Base-by-base conservation (phyloP, 2,113 vertebrate genomes). In the Ia io region DNA sequence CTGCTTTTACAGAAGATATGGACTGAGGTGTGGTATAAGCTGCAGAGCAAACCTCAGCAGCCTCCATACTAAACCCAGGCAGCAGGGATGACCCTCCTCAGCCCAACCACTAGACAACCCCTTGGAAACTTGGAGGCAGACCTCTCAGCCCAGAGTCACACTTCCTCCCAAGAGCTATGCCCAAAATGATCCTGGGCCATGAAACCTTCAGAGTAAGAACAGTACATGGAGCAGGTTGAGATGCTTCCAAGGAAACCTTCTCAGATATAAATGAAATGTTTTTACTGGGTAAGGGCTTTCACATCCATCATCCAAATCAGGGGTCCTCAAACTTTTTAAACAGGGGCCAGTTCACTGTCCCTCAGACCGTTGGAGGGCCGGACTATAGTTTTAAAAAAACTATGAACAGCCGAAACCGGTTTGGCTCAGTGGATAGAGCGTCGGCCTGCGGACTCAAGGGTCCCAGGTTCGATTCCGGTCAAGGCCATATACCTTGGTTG, bases 181-280 rank as follows among this genome's bases (percentile, higher is more conserved):
- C 93, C 65, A 79, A 88, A 80, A 71, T 71, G 23, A 42, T 51
- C 53, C 13, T 23, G 44, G 92, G 30, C 51, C n/a, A 2, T 40
- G 79, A 91, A 88, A 87, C 67, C 63, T 59, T 86, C 47, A 79
- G 70, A 67, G 70, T 84, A 80, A 93, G 96, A 91, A 80, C 20
- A 85, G 91, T 28, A 71, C 20, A 30, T 18, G 18, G 83, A 49
- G 6, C 71, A 70, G 9, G 16, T 35, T 59, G 76, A 84, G 77
- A 73, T 20, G 53, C 23, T 69, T 92, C 88, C 77, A 67, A 88
- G 84, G 67, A 94, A 84, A 84, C 20, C 80, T 82, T 89, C 70
- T 89, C 22, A n/a, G 40, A 16, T 77, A 91, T 70, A 93, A 67
- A 95, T 84, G 92, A 93, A 92, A 77, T 22, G 18, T 40, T 76